A percentile compares a stretch with the other conserved stretches of the same genome.
Evolutionary conservation across 1,140 invertebrate genomes (phyloP).

Genomic region (Ceratitis capitata): DNA sequence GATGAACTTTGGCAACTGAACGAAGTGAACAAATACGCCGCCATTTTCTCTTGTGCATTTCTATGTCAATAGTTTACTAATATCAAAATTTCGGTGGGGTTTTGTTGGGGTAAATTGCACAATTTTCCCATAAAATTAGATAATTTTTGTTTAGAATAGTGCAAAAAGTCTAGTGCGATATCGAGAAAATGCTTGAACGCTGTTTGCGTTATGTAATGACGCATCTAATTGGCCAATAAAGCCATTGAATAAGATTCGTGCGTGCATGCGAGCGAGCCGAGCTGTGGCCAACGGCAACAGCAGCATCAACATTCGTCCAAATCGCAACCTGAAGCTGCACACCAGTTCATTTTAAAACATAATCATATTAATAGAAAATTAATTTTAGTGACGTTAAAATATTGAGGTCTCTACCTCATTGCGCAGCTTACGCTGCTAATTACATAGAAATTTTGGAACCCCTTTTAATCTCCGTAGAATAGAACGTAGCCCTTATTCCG

Average conservation of each 20-base stretch:
- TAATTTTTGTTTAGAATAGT: conserved; percentile 33
- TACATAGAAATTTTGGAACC: neutral
- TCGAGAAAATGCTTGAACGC: conserved; percentile 21
- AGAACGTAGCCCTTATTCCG: neutral
- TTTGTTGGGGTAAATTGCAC: conserved; percentile 41
- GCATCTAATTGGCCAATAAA: conserved; percentile 40
- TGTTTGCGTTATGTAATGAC: conserved; percentile 42
- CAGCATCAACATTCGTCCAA: conserved; percentile 34
- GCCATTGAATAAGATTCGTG: conserved; percentile 38
- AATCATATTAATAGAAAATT: neutral
- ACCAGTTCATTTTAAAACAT: neutral
- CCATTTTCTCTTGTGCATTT: conserved; percentile 48
- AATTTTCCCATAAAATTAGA: conserved; percentile 37
- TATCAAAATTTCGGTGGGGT: conserved; percentile 42
- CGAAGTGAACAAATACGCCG: conserved; percentile 45
- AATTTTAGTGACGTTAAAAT: neutral
- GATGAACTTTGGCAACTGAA: conserved; percentile 44
- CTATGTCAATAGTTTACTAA: conserved; percentile 46
- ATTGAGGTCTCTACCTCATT: conserved; percentile 16
- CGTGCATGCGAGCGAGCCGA: conserved; percentile 12
- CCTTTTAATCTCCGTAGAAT: neutral
- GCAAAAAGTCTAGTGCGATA: conserved; percentile 26
- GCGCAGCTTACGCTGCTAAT: conserved; percentile 5
- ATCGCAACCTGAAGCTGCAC: neutral
- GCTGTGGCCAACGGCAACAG: conserved; percentile 31